These are phyloP conservation scores for Xiphophorus birchmanni DNA, from an alignment of 2,797 vertebrate genomes.

Conservation along the genomic window DNA sequence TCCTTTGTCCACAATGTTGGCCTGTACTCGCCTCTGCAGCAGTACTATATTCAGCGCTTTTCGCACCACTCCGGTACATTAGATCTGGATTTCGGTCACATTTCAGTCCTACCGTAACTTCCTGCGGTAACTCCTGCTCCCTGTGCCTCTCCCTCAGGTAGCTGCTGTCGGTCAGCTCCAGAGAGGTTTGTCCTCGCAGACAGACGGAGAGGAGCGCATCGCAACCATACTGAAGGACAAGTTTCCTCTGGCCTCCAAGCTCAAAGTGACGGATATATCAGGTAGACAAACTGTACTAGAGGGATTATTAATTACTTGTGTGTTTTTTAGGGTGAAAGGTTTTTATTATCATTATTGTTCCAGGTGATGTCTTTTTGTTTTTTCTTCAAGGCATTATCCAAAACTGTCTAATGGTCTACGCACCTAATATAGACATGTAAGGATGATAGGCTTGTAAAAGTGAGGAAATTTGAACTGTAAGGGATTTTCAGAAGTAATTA, in stretches of 20 bases:
- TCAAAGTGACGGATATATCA: constrained; percentile 91
- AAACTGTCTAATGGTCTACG: not conserved
- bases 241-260: constrained; percentile 86
- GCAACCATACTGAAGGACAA: constrained; percentile 81
- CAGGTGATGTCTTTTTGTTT: not conserved
- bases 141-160: constrained; percentile 43
- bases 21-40: constrained; percentile 27
- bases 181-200: constrained; percentile 77
- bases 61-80: constrained; percentile 55
- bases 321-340: not conserved
- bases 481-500: not conserved
- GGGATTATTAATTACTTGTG: too few relatives aligned
- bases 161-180: constrained; percentile 30
- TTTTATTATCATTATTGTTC: not conserved
- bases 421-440: not conserved
- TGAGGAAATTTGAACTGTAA: not conserved
- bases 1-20: constrained; percentile 28
- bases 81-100: not conserved
- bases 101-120: not conserved
- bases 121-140: not conserved
- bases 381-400: not conserved
- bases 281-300: constrained; percentile 66
- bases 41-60: constrained; percentile 33
- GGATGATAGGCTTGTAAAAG: not conserved
- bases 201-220: constrained; percentile 85